Evolutionary conservation across 2,113 vertebrate species (phyloP).

Genomic region (Tragelaphus strepsiceros): DNA sequence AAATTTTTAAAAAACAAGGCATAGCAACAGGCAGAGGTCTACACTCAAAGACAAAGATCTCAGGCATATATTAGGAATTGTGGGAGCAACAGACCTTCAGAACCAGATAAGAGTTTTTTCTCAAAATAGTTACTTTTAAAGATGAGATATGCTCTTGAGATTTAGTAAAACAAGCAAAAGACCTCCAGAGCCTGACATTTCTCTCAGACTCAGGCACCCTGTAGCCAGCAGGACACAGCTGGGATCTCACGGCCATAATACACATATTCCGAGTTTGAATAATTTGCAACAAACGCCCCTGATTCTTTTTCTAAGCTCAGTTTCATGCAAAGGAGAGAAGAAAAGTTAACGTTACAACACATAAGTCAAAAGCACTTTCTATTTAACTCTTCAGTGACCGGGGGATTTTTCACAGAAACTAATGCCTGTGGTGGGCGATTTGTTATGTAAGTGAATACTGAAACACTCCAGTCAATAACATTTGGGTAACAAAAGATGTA

Average conservation of each 20-base stretch:
- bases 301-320: conserved; percentile 5
- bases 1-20: background rate
- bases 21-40: background rate
- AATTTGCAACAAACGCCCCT: conserved; percentile 38
- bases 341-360: background rate
- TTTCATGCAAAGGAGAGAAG: conserved; percentile 36
- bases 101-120: conserved; percentile 51
- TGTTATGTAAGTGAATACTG: background rate
- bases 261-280: background rate
- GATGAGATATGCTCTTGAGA: conserved; percentile 65
- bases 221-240: background rate
- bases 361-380: background rate
- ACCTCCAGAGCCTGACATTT: background rate
- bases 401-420: background rate
- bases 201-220: conserved; percentile 3
- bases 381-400: background rate
- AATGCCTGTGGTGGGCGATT: background rate
- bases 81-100: conserved; percentile 42
- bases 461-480: background rate
- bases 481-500: background rate
- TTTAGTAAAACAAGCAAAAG: conserved; percentile 62
- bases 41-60: background rate
- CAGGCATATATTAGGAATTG: conserved; percentile 55
- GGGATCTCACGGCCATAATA: background rate
- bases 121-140: conserved; percentile 58